Evolutionary conservation across 2,888 invertebrate species (phyloP), one percentile per base, ranked within the genome.

Genomic region (Lottia gigantea): DNA sequence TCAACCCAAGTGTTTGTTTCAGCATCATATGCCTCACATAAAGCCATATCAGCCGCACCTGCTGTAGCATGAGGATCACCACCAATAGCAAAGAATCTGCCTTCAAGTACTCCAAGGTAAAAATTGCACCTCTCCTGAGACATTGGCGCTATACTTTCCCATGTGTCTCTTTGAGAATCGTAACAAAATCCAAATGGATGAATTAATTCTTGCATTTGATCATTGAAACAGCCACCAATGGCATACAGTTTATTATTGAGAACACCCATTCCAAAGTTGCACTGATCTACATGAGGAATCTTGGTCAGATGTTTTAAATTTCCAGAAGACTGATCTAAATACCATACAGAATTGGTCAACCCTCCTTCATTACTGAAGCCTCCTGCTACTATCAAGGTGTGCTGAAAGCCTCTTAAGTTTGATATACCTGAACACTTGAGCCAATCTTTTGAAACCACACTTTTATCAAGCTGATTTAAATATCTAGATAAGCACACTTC

Each of bases 221-320:
- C 82, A 86, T 93, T 93, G 82, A 93, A 93, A 78, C 93, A 93
- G 0, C 93, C 93, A 16, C 93, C 93, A 16, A 93, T 91, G 4
- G 93, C 91, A 81, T 92, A 93, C 16, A 93, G 88, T 80, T 92
- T 91, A 82, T 93, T 93, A 74, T 92, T 91, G 14, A 92, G 88
- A 0, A 93, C 93, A 11, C 92, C 91, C 11, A 92, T 91, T 1
- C 93, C 93, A 86, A 92, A 93, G 85, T 93, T 93, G 84, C 93
- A 93, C 84, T 93, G 93, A 80, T 93, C 93, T 8, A 93, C 92
- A 81, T 93, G 93, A 0, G 93, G 93, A 78, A 93, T 93, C 61
- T 91, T 91, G 3, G 93, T 93, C 45, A 93, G 85, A 77, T 91
- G 90, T 77, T 91, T 90, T 92, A 93, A 93, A 82, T 91, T 91